A percentile compares a stretch with the other conserved stretches of the same genome.
Evolutionary conservation across 1,140 invertebrate species (phyloP).

Genomic region (Xylocopa sonorina): DNA sequence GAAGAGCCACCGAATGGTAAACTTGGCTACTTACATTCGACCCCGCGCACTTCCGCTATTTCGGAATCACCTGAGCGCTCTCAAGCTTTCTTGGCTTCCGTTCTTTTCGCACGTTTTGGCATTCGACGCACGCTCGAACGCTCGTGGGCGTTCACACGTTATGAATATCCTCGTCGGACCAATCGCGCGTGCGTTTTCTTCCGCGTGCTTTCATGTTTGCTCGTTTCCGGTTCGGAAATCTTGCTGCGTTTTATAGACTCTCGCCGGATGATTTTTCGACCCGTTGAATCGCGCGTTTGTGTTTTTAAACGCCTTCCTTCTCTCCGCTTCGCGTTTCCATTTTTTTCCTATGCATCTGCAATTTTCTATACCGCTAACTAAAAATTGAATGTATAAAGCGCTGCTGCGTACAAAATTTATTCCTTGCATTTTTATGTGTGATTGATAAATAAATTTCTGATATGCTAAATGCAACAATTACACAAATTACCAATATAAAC

Average conservation of each 20-base stretch:
- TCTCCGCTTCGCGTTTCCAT: neutral
- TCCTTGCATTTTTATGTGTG: too few species aligned
- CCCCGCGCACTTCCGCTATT: conserved; percentile 25
- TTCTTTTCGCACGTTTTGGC: conserved; percentile 66
- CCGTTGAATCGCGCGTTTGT: conserved; percentile 21
- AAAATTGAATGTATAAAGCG: neutral
- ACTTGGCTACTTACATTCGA: conserved; percentile 49
- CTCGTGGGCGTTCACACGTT: conserved; percentile 70
- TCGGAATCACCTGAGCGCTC: conserved; percentile 38
- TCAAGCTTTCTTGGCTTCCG: conserved; percentile 53
- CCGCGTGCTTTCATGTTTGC: conserved; percentile 65
- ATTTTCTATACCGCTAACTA: too few species aligned
- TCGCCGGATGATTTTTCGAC: conserved; percentile 41
- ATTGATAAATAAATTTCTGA: too few species aligned
- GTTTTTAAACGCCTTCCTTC: conserved; percentile 25
- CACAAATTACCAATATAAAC: too few species aligned
- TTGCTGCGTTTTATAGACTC: conserved; percentile 43
- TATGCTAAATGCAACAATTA: too few species aligned
- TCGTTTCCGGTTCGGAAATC: conserved; percentile 59
- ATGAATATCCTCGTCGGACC: conserved; percentile 69
- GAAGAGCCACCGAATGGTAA: conserved; percentile 42
- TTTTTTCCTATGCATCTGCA: too few species aligned
- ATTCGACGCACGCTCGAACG: conserved; percentile 66
- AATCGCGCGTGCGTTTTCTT: conserved; percentile 67
- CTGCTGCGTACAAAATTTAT: neutral